These are phyloP conservation scores for Monomorium pharaonis DNA, from an alignment of 1,140 invertebrate genomes.

Conservation along the genomic window DNA sequence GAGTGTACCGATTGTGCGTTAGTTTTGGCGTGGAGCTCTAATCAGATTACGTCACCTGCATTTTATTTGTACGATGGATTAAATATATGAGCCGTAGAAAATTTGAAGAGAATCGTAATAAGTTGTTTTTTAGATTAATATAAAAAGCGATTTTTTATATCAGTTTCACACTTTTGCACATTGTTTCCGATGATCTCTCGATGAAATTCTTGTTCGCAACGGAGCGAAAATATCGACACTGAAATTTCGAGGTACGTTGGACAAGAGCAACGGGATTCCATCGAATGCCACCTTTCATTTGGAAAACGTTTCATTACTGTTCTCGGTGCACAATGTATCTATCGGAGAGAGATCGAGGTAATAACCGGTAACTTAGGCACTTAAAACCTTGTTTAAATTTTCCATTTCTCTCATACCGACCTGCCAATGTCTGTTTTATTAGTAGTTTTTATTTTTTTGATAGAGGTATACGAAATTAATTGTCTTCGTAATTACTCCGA, in stretches of 20 bases:
- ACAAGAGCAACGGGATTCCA: constrained; percentile 10
- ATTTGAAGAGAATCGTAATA: background rate
- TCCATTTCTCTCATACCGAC: background rate
- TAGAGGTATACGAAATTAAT: background rate
- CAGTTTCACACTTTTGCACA: background rate
- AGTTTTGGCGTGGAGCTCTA: background rate
- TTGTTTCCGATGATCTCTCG: background rate
- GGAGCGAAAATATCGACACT: background rate
- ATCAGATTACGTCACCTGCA: background rate
- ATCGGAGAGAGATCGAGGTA: background rate
- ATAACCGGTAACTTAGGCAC: background rate
- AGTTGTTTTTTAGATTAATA: background rate
- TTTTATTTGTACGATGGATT: background rate
- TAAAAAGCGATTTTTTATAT: background rate
- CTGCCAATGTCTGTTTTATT: background rate
- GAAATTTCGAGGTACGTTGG: constrained; percentile 21
- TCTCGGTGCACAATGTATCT: background rate
- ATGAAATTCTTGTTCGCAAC: background rate
- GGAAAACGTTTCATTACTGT: constrained; percentile 32
- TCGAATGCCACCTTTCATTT: constrained; percentile 44
- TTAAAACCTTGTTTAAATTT: background rate
- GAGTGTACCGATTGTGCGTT: background rate
- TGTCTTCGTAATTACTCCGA: background rate
- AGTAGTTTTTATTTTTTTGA: background rate
- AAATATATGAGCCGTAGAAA: background rate